Evolutionary conservation across 2,888 invertebrate species (phyloP), one percentile per base, ranked within the genome.

Genomic region (Euplagia quadripunctaria): DNA sequence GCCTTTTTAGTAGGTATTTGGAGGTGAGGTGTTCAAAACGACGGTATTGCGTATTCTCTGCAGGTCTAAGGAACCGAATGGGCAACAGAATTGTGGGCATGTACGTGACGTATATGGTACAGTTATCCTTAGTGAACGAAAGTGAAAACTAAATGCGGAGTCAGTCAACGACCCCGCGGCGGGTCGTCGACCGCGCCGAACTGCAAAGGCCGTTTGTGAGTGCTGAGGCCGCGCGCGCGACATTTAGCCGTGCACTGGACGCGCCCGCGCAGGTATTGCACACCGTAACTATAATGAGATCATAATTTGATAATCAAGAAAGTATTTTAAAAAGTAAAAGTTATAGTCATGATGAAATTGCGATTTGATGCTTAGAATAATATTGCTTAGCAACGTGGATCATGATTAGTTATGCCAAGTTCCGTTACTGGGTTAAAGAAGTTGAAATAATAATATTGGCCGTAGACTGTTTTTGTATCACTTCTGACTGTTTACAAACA

Each of bases 141-240:
- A 96, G 96, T 96, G 96, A 96, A 96, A 96, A 95, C 94, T 94
- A 94, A 93, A 94, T 93, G 93, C 92, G 92, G 93, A 93, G 86
- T 86, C 92, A 95, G 94, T 93, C 94, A 92, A 88, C 90, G 94
- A 95, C 92, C 95, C 89, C 88, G 80, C 72, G 81, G 83, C 86
- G 92, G 95, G 94, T 95, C 95, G 93, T 91, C 90, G 95, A 95
- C 96, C 95, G 95, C 91, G 86, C 93, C 94, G 91, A 94, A 95
- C 95, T 94, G 95, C 95, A 95, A 96, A 96, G 96, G 96, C 95
- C 96, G 95, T 95, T 94, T 92, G 95, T 92, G 94, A 93, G 92
- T 92, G 93, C 92, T 93, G 95, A 94, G 95, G 95, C 95, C 95
- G 94, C 89, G 90, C 88, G 89, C 90, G 91, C 93, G 94, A 94